phyloP scores from a whole-genome alignment of 2,113 vertebrate species.

The Halcyon senegalensis region DNA sequence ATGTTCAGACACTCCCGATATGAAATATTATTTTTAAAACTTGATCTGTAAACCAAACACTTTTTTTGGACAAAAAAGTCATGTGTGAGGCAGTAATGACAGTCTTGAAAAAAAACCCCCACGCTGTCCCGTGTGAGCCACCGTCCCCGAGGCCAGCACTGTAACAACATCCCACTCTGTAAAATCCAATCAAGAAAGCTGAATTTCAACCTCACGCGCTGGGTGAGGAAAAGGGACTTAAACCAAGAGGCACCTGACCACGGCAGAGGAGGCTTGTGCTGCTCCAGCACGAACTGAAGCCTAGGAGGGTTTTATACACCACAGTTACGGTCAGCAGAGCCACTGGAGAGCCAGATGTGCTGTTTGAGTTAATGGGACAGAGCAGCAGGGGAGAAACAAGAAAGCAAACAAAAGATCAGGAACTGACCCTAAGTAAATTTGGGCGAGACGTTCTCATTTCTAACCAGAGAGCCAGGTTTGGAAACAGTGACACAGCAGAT shows the following conservation, averaged over 20 bases:
- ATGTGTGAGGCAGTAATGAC: background rate
- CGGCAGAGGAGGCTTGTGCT: background rate
- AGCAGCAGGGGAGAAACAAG: background rate
- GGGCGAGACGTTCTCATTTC: background rate
- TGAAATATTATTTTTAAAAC: background rate
- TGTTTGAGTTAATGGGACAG: background rate
- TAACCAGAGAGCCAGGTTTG: background rate
- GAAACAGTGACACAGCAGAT: background rate
- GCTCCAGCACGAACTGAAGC: background rate
- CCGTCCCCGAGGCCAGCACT: background rate
- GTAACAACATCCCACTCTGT: background rate
- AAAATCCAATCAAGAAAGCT: background rate
- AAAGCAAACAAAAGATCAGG: too few species aligned
- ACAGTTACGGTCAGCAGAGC: background rate
- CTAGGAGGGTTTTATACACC: background rate
- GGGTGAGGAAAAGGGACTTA: background rate
- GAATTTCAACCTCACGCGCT: background rate
- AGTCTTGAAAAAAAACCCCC: background rate
- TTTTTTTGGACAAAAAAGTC: background rate
- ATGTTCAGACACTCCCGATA: background rate
- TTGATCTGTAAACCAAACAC: background rate
- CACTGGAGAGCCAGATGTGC: background rate
- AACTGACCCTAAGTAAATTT: background rate
- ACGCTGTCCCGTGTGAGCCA: background rate
- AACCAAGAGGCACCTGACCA: background rate